phyloP scores from a whole-genome alignment of 2,797 vertebrate genomes.

The Pipistrellus nathusii region DNA sequence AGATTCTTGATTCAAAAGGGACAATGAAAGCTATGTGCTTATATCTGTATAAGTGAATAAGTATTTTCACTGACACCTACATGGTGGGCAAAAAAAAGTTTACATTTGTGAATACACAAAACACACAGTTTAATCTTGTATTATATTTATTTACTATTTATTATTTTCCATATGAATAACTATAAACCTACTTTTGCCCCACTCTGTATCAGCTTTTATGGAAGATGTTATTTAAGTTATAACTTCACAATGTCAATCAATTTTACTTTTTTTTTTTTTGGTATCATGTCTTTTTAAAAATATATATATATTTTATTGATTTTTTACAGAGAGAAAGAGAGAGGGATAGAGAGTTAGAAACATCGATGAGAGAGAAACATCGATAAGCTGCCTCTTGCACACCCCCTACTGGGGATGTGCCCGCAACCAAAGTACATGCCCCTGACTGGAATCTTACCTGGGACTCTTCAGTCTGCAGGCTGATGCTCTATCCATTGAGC shows the following conservation, averaged over 20 bases:
- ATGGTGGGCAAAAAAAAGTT: background rate
- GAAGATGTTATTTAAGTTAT: background rate
- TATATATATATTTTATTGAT: no score
- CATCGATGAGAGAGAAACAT: no score
- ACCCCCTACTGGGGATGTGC: no score
- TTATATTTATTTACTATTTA: background rate
- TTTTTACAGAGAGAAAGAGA: no score
- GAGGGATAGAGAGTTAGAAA: no score
- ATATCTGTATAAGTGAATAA: background rate
- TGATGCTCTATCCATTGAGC: no score
- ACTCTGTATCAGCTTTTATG: background rate
- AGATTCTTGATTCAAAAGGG: background rate
- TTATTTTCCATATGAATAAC: background rate
- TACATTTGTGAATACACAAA: no score
- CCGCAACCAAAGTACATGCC: no score
- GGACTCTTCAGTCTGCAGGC: no score
- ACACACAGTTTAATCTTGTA: background rate
- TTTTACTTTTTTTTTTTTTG: background rate
- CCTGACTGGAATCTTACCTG: no score
- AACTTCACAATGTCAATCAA: background rate
- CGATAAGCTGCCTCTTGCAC: no score
- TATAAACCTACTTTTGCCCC: background rate
- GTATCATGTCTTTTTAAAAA: no score
- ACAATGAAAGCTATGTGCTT: background rate
- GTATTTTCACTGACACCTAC: slow-evolving; percentile 29